A percentile compares a stretch with the other conserved stretches of the same genome.
phyloP scores from a whole-genome alignment of 2,888 invertebrate genomes.

The Tanytarsus gracilentus region DNA sequence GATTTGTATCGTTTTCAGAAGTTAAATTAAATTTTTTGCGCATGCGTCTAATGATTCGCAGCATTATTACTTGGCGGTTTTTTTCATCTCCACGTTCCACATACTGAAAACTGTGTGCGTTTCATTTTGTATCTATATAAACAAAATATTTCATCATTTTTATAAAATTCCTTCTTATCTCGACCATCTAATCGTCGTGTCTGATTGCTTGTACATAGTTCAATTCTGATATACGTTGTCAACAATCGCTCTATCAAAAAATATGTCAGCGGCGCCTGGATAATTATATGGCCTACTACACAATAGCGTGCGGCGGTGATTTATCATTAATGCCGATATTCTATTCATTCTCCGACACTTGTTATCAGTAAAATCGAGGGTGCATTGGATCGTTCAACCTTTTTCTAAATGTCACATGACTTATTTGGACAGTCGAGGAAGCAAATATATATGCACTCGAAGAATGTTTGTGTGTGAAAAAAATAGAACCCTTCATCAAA shows the following conservation, averaged over 20 bases:
- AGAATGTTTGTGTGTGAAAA: background rate
- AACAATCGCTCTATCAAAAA: too few relatives aligned
- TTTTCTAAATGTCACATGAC: constrained; percentile 5
- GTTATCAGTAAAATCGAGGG: background rate
- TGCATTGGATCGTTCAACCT: background rate
- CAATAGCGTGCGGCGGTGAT: too few relatives aligned
- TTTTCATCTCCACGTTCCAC: too few relatives aligned
- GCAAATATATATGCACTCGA: background rate
- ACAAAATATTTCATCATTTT: too few relatives aligned
- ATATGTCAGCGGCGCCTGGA: background rate
- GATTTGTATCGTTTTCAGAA: too few relatives aligned
- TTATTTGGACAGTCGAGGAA: background rate
- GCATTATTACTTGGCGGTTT: constrained; percentile 1
- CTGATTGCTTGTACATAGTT: too few relatives aligned
- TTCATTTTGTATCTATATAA: too few relatives aligned
- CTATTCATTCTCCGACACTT: background rate
- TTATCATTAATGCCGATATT: background rate
- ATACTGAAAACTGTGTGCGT: too few relatives aligned
- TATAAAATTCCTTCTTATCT: too few relatives aligned
- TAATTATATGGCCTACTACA: too few relatives aligned
- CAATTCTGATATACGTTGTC: too few relatives aligned
- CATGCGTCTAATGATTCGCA: background rate
- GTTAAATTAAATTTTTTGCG: background rate
- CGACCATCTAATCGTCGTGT: too few relatives aligned
- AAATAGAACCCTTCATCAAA: background rate